phyloP scores from a whole-genome alignment of 2,888 invertebrate genomes.

The Watsonalla cultraria region DNA sequence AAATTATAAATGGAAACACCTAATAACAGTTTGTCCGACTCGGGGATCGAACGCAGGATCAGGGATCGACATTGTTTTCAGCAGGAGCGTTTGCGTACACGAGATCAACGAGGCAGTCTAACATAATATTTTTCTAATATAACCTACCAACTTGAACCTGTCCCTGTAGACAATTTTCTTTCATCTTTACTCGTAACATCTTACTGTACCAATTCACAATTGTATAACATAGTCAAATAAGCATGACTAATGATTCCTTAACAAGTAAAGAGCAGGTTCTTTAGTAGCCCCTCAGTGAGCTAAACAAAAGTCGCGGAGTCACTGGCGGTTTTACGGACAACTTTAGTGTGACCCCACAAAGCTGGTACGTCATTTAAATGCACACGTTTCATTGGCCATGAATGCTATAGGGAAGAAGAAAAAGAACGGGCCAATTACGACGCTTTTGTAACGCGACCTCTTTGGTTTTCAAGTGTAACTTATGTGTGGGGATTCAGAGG shows the following conservation, averaged over 20 bases:
- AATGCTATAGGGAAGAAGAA: constrained; percentile 77
- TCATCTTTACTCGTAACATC: constrained; percentile 7
- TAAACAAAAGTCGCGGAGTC: constrained; percentile 65
- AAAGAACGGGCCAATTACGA: constrained; percentile 78
- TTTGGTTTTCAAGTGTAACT: constrained; percentile 73
- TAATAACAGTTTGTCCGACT: no score
- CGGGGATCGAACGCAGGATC: no score
- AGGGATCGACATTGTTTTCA: no score
- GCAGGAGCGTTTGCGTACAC: no score
- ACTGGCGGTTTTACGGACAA: constrained; percentile 68
- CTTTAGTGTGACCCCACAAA: constrained; percentile 77
- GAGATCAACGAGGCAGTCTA: no score
- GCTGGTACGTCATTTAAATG: constrained; percentile 78
- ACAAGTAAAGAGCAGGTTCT: constrained; percentile 61
- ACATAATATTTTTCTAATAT: no score
- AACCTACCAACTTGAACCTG: background rate
- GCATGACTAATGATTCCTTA: constrained; percentile 70
- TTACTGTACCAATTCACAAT: constrained; percentile 25
- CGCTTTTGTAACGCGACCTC: constrained; percentile 74
- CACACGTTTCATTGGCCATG: constrained; percentile 79
- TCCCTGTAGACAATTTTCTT: background rate
- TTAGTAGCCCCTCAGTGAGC: constrained; percentile 54
- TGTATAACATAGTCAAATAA: constrained; percentile 51
- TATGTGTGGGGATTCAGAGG: constrained; percentile 56
- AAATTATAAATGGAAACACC: no score